Conservation (phyloP, 2,888 invertebrate genomes). For the Altica lythri region DNA sequence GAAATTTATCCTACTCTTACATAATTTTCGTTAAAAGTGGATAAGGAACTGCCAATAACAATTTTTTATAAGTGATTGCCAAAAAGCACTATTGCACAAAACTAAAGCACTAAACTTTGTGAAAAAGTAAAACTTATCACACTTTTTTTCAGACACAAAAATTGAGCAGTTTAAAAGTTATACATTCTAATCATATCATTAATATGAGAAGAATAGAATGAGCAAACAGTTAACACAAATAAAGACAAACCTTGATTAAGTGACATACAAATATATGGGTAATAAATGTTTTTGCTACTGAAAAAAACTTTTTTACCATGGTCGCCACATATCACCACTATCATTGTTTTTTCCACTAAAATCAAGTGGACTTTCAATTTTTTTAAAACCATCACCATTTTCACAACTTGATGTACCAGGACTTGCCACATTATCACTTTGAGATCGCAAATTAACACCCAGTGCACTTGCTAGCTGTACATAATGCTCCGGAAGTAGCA, state of each 20-base stretch:
- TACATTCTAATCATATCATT: too few species aligned
- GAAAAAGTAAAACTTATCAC: neutral
- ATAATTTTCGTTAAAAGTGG: neutral
- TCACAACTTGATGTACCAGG: slow-evolving; percentile 39
- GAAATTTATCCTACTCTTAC: neutral
- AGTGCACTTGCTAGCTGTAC: slow-evolving; percentile 63
- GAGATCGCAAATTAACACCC: slow-evolving; percentile 54
- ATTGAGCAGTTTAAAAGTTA: neutral
- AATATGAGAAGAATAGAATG: neutral
- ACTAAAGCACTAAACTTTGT: neutral
- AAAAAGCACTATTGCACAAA: neutral
- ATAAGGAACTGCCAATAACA: neutral
- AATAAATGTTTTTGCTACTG: neutral
- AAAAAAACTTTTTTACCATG: slow-evolving; percentile 53
- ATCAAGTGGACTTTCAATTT: slow-evolving; percentile 58
- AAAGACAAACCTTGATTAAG: neutral
- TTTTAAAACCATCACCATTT: slow-evolving; percentile 35
- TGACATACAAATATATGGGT: neutral
- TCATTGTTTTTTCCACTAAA: slow-evolving; percentile 57
- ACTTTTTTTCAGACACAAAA: neutral
- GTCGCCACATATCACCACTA: slow-evolving; percentile 59
- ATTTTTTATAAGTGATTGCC: neutral
- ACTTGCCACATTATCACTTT: slow-evolving; percentile 40
- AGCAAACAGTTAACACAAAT: neutral
- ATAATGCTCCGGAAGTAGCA: slow-evolving; percentile 66